Conservation (phyloP, 2,888 invertebrate genomes). For the Atherix ibis region DNA sequence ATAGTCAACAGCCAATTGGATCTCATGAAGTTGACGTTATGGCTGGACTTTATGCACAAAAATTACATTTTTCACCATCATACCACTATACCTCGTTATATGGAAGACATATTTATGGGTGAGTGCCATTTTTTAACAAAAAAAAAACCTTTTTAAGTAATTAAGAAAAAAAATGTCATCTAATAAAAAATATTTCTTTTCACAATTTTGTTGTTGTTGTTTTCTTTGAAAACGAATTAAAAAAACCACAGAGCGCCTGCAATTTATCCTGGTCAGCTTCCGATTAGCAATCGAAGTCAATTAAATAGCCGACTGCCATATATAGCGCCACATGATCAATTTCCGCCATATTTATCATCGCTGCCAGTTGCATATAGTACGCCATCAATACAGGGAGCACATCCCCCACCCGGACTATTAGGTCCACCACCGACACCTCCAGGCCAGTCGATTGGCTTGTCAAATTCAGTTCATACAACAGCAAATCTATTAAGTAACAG, state of each 20-base stretch:
- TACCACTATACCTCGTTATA: too few relatives aligned
- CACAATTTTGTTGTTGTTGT: too few relatives aligned
- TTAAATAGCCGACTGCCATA: constrained; percentile 16
- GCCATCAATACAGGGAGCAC: constrained; percentile 7
- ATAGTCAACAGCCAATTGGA: constrained; percentile 1
- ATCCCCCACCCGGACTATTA: constrained; percentile 9
- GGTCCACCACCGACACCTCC: constrained; percentile 7
- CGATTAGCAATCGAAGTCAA: constrained; percentile 12
- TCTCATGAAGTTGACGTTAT: constrained; percentile 8
- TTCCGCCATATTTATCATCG: constrained; percentile 15
- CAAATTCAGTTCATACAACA: constrained; percentile 1
- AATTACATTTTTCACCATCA: constrained; percentile 13
- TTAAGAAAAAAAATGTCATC: too few relatives aligned
- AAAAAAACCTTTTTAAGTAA: neutral
- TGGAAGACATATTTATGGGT: constrained; percentile 17
- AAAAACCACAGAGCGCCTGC: too few relatives aligned
- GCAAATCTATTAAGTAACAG: constrained; percentile 8
- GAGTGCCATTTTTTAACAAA: too few relatives aligned
- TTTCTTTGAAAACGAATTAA: too few relatives aligned
- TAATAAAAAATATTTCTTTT: too few relatives aligned
- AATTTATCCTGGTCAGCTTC: constrained; percentile 15
- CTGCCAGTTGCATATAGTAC: constrained; percentile 12
- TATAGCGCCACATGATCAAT: constrained; percentile 15
- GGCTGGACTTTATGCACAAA: constrained; percentile 15
- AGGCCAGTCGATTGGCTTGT: neutral